These are phyloP conservation scores for Distichodus sexfasciatus DNA, from an alignment of 2,797 vertebrate genomes.

Conservation along the genomic window DNA sequence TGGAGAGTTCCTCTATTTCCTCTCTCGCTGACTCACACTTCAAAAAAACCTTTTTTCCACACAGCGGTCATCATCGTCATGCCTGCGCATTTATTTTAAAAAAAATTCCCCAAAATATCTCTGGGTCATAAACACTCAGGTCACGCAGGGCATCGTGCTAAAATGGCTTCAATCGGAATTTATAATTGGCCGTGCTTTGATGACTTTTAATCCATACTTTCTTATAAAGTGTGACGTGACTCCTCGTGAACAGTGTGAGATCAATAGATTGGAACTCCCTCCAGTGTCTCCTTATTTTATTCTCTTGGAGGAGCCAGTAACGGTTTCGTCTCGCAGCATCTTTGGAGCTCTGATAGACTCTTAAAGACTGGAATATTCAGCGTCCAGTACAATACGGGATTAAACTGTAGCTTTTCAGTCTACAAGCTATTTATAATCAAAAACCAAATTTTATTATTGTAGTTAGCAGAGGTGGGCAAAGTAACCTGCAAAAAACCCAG, in stretches of 20 bases:
- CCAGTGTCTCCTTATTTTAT: neutral
- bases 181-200: neutral
- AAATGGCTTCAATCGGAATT: neutral
- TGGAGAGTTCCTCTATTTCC: conserved; percentile 17
- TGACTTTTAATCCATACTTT: neutral
- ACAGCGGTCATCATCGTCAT: neutral
- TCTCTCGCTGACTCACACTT: conserved; percentile 11
- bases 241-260: neutral
- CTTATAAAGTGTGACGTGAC: neutral
- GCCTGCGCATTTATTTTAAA: neutral
- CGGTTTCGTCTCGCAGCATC: neutral
- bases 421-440: no score
- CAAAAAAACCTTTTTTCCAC: neutral
- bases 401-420: no score
- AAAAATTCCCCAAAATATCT: neutral
- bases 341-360: neutral
- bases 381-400: no score
- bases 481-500: no score
- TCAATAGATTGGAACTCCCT: neutral
- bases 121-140: neutral
- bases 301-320: neutral
- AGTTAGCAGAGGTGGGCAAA: no score
- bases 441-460: no score
- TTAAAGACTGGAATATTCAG: no score
- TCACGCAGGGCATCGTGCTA: neutral